phyloP scores from a whole-genome alignment of 53 echinoderm and acorn worm species.

The Holothuria scabra region DNA sequence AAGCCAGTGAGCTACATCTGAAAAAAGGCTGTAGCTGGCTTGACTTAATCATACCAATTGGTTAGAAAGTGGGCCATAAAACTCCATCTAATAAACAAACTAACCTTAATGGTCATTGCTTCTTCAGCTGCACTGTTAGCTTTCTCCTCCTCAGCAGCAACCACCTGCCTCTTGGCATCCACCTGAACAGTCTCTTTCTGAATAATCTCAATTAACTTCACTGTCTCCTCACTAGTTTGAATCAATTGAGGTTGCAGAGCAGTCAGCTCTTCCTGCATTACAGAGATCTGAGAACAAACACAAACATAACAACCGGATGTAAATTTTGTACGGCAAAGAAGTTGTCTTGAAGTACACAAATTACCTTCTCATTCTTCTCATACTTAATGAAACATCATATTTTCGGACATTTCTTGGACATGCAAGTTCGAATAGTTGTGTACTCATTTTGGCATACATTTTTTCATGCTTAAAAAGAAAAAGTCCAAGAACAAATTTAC shows the following conservation, averaged over 20 bases:
- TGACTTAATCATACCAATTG: too few relatives aligned
- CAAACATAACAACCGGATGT: background rate
- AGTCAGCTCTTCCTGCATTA: slow-evolving; percentile 96
- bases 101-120: slow-evolving; percentile 92
- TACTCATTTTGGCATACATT: too few relatives aligned
- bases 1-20: too few relatives aligned
- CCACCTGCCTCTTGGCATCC: slow-evolving; percentile 86
- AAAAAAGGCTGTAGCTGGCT: too few relatives aligned
- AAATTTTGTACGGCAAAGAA: background rate
- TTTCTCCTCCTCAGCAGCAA: slow-evolving; percentile 82
- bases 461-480: too few relatives aligned
- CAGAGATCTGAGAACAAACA: slow-evolving; percentile 71
- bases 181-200: slow-evolving; percentile 83
- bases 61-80: too few relatives aligned
- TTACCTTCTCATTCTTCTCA: too few relatives aligned
- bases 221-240: slow-evolving; percentile 87
- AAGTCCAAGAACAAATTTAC: too few relatives aligned
- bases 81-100: too few relatives aligned
- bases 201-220: slow-evolving; percentile 87
- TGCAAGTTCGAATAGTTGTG: too few relatives aligned
- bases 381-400: too few relatives aligned
- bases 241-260: slow-evolving; percentile 90
- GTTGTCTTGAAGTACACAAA: background rate
- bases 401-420: too few relatives aligned
- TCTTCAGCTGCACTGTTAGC: slow-evolving; percentile 93